Percentiles rank a stretch among this genome's conserved stretches.
These are phyloP conservation scores for Pelobates cultripes DNA, from an alignment of 2,797 vertebrate species.

Conservation along the genomic window DNA sequence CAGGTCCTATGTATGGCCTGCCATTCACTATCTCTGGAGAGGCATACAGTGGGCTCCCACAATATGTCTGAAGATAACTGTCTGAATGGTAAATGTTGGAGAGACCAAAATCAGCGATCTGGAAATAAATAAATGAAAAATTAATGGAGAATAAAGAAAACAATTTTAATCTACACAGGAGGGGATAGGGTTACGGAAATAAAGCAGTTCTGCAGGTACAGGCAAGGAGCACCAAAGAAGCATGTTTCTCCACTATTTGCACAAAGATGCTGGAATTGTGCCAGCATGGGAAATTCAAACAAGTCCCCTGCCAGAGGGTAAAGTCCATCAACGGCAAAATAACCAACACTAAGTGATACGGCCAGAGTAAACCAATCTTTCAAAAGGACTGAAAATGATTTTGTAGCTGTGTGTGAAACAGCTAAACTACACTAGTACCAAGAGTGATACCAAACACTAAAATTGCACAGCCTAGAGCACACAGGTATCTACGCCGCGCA, in stretches of 20 bases:
- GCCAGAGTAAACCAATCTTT: background rate
- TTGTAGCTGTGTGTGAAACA: background rate
- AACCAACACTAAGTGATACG: background rate
- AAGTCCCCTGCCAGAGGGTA: conserved; percentile 21
- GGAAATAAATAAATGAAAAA: background rate
- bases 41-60: conserved; percentile 93
- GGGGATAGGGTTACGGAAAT: too few species aligned
- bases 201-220: background rate
- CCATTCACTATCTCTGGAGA: conserved; percentile 97
- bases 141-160: background rate
- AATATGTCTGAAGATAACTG: conserved; percentile 90
- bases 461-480: too few species aligned
- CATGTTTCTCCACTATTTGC: conserved; percentile 39
- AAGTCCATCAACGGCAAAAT: conserved; percentile 43
- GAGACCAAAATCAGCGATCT: conserved; percentile 97
- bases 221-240: background rate
- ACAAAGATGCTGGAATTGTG: conserved; percentile 30
- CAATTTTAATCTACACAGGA: too few species aligned
- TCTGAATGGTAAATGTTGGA: conserved; percentile 90
- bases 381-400: background rate
- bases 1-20: conserved; percentile 89
- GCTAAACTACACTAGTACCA: background rate
- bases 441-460: background rate
- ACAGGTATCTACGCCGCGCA: too few species aligned
- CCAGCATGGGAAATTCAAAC: conserved; percentile 30